Base-by-base conservation (phyloP, 2,888 invertebrate genomes). In the Agonopterix arenella region DNA sequence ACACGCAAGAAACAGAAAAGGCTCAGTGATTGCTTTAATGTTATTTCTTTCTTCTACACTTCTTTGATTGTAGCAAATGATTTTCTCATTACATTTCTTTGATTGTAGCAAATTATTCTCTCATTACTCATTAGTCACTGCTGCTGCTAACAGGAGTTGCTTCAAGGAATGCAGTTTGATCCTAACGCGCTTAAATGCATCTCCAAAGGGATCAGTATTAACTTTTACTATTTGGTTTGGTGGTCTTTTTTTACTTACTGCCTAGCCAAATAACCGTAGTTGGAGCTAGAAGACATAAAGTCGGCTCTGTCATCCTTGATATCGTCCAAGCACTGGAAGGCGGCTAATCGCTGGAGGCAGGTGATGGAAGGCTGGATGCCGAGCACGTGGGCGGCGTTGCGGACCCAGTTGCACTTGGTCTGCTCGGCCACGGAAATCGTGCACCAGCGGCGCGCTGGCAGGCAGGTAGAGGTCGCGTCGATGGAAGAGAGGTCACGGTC, bases 231-330 rank as follows among this genome's bases (percentile, higher is more conserved):
- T 3, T 18, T 18, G 1, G 5, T 28, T 5, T 40, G 40, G 4
- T n/a, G n/a, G n/a, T n/a, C n/a, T n/a, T n/a, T n/a, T n/a, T n/a
- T n/a, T n/a, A 86, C 90, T 89, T 66, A 93, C 93, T 85, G 83
- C 69, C 92, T 88, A 0, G 92, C 92, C 16, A 93, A 61, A 57
- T 90, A 92, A 51, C 93, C 93, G 52, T 91, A 92, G 64, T 93
- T 92, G 0, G 93, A 91, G 11, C 92, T 91, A 3, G 91, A 83
- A 0, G 90, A 89, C 9, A 92, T 88, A 55, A 93, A 86, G 59
- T 93, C 93, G 0, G 91, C 89, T 4, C 76, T 65, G 2, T 77
- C 69, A 2, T 84, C 79, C 16, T 72, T 75, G 8, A 93, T 90
- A 50, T 89, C 88, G 0, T 71, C 68, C 5, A 93, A 68, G 59